A percentile compares a stretch with the other conserved stretches of the same genome.
Evolutionary conservation across 2,113 vertebrate species (phyloP).

Genomic region (Anoplopoma fimbria): DNA sequence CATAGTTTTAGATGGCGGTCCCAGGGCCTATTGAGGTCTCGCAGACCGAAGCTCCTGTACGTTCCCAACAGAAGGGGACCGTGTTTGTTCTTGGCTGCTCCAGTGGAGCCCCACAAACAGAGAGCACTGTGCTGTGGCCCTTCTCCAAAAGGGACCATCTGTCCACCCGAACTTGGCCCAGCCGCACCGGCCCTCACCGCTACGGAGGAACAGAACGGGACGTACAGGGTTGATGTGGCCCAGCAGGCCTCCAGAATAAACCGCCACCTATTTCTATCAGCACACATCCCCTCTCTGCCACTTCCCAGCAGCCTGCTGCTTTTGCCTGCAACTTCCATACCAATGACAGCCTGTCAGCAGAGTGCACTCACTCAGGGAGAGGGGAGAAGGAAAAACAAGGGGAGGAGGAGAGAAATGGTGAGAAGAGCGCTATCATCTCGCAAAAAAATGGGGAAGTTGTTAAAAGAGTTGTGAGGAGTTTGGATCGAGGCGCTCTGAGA

Average conservation of each 20-base stretch:
- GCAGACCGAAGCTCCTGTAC: slow-evolving; percentile 46
- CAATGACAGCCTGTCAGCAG: slow-evolving; percentile 61
- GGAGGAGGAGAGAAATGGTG: slow-evolving; percentile 24
- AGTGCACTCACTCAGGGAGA: slow-evolving; percentile 22
- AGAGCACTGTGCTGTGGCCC: slow-evolving; percentile 70
- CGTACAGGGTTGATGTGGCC: slow-evolving; percentile 71
- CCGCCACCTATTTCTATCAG: slow-evolving; percentile 75
- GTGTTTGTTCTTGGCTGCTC: slow-evolving; percentile 76
- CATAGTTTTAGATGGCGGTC: slow-evolving; percentile 50
- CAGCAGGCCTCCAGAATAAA: slow-evolving; percentile 75
- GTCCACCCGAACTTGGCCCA: slow-evolving; percentile 63
- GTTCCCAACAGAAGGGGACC: slow-evolving; percentile 76
- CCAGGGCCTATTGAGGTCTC: slow-evolving; percentile 30
- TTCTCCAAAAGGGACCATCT: slow-evolving; percentile 83
- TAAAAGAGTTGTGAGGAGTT: slow-evolving; percentile 51
- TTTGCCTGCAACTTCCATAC: slow-evolving; percentile 37
- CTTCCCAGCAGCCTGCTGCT: slow-evolving; percentile 60
- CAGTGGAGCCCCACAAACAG: slow-evolving; percentile 66
- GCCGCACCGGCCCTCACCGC: slow-evolving; percentile 47
- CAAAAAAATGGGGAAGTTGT: slow-evolving; percentile 50
- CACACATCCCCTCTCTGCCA: slow-evolving; percentile 39
- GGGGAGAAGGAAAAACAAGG: background rate
- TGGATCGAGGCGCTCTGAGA: slow-evolving; percentile 47
- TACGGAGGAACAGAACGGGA: slow-evolving; percentile 49
- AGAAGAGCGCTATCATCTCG: slow-evolving; percentile 46